phyloP scores from a whole-genome alignment of 1,140 invertebrate species.

The Papilio dardanus region DNA sequence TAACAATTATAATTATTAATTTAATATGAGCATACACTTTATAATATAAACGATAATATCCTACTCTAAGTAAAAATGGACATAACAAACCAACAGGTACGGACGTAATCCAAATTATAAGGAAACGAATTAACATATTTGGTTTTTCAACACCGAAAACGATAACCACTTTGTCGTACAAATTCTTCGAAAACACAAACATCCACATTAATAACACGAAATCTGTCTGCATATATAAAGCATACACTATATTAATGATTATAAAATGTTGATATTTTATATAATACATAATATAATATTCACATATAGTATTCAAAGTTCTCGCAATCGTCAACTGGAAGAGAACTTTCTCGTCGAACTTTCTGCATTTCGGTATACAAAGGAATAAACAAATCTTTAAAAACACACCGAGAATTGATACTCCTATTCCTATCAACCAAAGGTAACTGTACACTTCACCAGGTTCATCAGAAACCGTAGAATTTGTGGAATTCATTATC shows the following conservation, averaged over 20 bases:
- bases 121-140: conserved; percentile 41
- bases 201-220: conserved; percentile 52
- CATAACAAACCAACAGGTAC: conserved; percentile 49
- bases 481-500: conserved; percentile 8
- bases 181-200: conserved; percentile 61
- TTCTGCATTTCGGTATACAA: conserved; percentile 49
- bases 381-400: conserved; percentile 46
- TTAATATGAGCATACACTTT: conserved; percentile 49
- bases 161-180: conserved; percentile 59
- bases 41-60: conserved; percentile 46
- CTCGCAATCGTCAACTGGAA: conserved; percentile 54
- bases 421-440: conserved; percentile 49
- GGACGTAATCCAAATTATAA: conserved; percentile 45
- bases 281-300: conserved; percentile 46
- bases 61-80: conserved; percentile 40
- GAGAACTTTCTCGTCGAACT: conserved; percentile 59
- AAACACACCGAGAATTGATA: conserved; percentile 46
- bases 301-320: conserved; percentile 49
- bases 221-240: conserved; percentile 54
- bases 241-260: conserved; percentile 23
- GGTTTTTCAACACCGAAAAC: conserved; percentile 49
- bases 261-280: not conserved
- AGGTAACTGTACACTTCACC: conserved; percentile 30
- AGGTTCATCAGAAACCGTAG: not conserved
- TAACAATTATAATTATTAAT: conserved; percentile 49